Evolutionary conservation across 2,113 vertebrate species (phyloP).

Genomic region (Sialia sialis): DNA sequence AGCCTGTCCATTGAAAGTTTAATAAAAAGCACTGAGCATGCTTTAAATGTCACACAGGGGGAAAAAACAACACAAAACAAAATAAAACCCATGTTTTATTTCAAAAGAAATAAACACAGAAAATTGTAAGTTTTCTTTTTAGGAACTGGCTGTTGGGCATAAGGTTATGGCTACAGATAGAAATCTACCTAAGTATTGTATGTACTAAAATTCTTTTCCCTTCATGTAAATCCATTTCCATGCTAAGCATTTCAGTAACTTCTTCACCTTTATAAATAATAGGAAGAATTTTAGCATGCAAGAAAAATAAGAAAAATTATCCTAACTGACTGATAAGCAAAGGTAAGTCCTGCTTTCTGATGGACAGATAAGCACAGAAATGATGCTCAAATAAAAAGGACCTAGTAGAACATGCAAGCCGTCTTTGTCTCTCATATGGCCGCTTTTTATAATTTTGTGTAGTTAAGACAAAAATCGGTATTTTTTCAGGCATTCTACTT

Average conservation of each 20-base stretch:
- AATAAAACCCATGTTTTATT: background rate
- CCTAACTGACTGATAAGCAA: background rate
- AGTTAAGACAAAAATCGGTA: background rate
- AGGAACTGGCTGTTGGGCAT: background rate
- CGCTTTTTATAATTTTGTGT: background rate
- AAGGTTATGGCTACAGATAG: background rate
- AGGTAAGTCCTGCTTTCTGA: background rate
- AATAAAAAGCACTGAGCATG: background rate
- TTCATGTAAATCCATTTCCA: background rate
- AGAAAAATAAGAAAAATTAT: background rate
- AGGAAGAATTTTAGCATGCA: background rate
- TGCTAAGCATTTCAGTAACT: background rate
- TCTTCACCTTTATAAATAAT: background rate
- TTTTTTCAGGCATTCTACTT: background rate
- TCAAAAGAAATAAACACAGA: background rate
- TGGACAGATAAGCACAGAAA: background rate
- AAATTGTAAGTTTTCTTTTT: background rate
- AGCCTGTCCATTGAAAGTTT: background rate
- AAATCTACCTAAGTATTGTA: accelerated
- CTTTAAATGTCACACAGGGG: background rate
- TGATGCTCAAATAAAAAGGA: background rate
- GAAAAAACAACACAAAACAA: background rate
- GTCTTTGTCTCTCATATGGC: background rate
- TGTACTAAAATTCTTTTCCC: background rate
- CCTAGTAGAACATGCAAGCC: background rate